These are phyloP conservation scores for Hoplodrina ambigua DNA, from an alignment of 2,888 invertebrate genomes.

Conservation along the genomic window DNA sequence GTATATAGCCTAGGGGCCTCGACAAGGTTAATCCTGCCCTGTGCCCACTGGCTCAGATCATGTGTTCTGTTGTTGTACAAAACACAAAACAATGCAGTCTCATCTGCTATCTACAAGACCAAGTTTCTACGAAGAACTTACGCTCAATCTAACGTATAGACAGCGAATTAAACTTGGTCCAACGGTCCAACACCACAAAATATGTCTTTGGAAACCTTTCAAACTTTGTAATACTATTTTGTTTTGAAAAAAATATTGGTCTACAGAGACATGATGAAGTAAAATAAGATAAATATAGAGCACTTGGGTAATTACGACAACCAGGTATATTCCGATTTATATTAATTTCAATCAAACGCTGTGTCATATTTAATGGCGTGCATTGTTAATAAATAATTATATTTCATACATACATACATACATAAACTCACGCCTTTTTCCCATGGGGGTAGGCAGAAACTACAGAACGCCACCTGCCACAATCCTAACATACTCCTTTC, in stretches of 20 bases:
- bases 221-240: conserved; percentile 27
- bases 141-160: conserved; percentile 1
- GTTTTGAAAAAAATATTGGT: conserved; percentile 48
- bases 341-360: no score
- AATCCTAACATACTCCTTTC: no score
- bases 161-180: conserved; percentile 41
- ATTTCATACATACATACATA: no score
- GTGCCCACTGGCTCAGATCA: conserved; percentile 40
- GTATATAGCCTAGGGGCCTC: no score
- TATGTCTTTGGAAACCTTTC: conserved; percentile 25
- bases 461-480: no score
- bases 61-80: conserved; percentile 65
- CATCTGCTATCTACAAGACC: conserved; percentile 55
- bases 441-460: no score
- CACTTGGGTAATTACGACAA: no score
- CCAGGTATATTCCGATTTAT: no score
- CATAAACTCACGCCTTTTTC: no score
- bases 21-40: no score
- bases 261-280: conserved; percentile 30
- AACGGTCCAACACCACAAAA: conserved; percentile 21
- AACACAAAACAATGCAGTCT: conserved; percentile 74
- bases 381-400: no score
- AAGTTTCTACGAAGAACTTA: conserved; percentile 45
- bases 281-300: conserved; percentile 40
- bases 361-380: no score